Evolutionary conservation across 2,113 vertebrate species (phyloP).

Genomic region (Scatophagus argus): DNA sequence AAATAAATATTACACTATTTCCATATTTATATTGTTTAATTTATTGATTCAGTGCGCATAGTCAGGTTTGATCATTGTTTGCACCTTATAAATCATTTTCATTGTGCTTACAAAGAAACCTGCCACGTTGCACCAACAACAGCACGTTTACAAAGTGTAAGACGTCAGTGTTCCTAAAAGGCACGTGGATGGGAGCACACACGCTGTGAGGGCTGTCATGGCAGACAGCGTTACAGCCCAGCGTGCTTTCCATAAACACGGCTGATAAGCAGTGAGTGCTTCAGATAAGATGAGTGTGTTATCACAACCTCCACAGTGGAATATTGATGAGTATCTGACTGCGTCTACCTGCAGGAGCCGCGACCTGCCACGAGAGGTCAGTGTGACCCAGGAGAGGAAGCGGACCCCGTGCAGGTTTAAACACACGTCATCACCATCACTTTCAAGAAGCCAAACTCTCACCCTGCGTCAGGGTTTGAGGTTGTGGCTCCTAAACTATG

Average conservation of each 20-base stretch:
- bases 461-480: neutral
- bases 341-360: neutral
- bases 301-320: neutral
- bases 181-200: neutral
- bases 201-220: neutral
- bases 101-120: neutral
- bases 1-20: neutral
- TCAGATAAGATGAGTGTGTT: slow-evolving; percentile 20
- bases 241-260: neutral
- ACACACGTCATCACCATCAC: neutral
- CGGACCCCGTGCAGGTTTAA: neutral
- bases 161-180: neutral
- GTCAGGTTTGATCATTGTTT: neutral
- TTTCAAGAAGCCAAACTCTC: neutral
- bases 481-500: no score
- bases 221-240: neutral
- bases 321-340: slow-evolving; percentile 1
- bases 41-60: neutral
- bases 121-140: neutral
- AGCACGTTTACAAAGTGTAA: neutral
- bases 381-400: slow-evolving; percentile 14
- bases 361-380: slow-evolving; percentile 52
- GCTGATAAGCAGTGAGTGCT: neutral
- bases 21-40: neutral
- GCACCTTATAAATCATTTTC: no score